These are phyloP conservation scores for Drosophila mauritiana DNA, from an alignment of 1,140 invertebrate species.

Conservation along the genomic window DNA sequence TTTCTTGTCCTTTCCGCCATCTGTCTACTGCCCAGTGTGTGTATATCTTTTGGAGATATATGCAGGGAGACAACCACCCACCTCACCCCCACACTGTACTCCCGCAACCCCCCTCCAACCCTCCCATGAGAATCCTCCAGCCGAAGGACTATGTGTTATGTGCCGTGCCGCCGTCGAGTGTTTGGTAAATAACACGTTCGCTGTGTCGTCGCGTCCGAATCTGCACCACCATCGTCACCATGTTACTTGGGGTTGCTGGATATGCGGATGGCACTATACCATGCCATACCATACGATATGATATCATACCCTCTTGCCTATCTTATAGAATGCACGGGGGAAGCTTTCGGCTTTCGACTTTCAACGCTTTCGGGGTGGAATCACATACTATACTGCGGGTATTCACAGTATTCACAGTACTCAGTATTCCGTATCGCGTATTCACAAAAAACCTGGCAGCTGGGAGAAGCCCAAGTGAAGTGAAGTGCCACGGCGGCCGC, in stretches of 20 bases:
- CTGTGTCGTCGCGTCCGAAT: conserved; percentile 71
- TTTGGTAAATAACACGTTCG: conserved; percentile 83
- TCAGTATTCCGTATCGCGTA: conserved; percentile 26
- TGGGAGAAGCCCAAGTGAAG: conserved; percentile 22
- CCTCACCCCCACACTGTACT: neutral
- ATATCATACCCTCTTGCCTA: neutral
- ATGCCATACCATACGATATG: neutral
- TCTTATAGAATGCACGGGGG: conserved; percentile 5
- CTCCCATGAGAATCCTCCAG: conserved; percentile 1
- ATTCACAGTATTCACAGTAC: neutral
- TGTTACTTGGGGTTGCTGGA: conserved; percentile 51
- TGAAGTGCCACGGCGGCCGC: conserved; percentile 63
- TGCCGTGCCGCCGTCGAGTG: conserved; percentile 73
- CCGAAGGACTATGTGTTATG: conserved; percentile 63
- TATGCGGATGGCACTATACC: neutral
- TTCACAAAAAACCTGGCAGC: conserved; percentile 66
- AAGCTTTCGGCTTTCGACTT: conserved; percentile 61
- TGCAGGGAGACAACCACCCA: neutral
- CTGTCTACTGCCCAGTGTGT: conserved; percentile 10
- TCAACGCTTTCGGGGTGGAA: conserved; percentile 66
- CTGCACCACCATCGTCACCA: conserved; percentile 41
- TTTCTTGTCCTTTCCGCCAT: conserved; percentile 19
- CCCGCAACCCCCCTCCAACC: no score
- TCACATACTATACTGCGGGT: neutral
- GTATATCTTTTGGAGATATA: neutral